Base-by-base conservation (phyloP, 2,797 vertebrate species). In the Salarias fasciatus region DNA sequence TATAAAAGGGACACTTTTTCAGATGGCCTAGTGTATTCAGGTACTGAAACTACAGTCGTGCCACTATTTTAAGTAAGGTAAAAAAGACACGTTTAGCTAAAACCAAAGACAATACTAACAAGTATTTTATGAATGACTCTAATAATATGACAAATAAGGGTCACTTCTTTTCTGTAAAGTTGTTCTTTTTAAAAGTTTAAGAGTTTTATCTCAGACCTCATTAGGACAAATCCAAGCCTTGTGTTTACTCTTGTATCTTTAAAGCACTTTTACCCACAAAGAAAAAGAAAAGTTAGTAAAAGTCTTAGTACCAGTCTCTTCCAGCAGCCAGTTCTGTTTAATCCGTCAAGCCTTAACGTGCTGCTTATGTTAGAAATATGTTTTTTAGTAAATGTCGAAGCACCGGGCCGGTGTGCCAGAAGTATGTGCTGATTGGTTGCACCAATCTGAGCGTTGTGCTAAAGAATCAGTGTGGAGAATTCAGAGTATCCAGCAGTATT, bases 21-120 rank as follows among this genome's bases (percentile, higher is more conserved):
- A n/a, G n/a, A n/a, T n/a, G n/a, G n/a, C n/a, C 63, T 64, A 6
- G 61, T 43, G 15, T 2, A 41, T 36, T 56, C 9, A 52, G 50
- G 30, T 68, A 41, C 71, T 31, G 10, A 70, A 44, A 33, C 8
- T 50, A 45, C 11, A 69, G 46, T 62, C 5, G 14, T 58, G 1
- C 40, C 57, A 50, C 54, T 69, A 13, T 52, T 72, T 1, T 48
- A 37, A 11, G 0, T 28, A 3, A 57, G 4, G 18, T 24, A n/a
- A n/a, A n/a, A n/a, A n/a, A n/a, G n/a, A 9, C 9, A 6, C 4
- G 6, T 60, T 72, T 12, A 58, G 18, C 48, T 67, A 74, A 79
- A 61, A 76, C 82, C 90, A 93, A 92, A 93, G 89, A 90, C 11
- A 52, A 40, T 55, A 65, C 31, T 15, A 52, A 52, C n/a, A 8